Evolutionary conservation across 1,140 invertebrate genomes (phyloP).

Genomic region (Adelges cooleyi): DNA sequence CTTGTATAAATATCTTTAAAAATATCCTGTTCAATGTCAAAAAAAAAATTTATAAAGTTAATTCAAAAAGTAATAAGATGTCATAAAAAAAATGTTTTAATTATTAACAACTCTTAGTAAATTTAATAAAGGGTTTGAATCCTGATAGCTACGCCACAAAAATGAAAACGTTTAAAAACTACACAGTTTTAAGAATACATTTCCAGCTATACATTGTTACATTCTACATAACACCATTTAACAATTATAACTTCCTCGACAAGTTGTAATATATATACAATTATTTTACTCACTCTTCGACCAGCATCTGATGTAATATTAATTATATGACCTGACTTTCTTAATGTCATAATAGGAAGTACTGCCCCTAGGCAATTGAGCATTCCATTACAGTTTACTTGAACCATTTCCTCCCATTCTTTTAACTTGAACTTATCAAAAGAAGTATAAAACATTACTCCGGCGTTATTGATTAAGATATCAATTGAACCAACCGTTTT

Average conservation of each 20-base stretch:
- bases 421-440: conserved; percentile 32
- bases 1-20: too few relatives aligned
- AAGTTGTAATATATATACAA: background rate
- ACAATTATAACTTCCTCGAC: too few relatives aligned
- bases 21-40: too few relatives aligned
- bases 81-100: too few relatives aligned
- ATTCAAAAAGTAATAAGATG: too few relatives aligned
- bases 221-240: background rate
- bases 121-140: too few relatives aligned
- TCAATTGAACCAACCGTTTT: conserved; percentile 32
- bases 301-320: conserved; percentile 35
- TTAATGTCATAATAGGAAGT: conserved; percentile 31
- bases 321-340: conserved; percentile 33
- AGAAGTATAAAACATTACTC: conserved; percentile 34
- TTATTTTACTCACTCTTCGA: conserved; percentile 29
- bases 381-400: conserved; percentile 33
- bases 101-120: too few relatives aligned
- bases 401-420: conserved; percentile 34
- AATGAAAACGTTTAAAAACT: too few relatives aligned
- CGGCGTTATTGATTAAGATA: conserved; percentile 35
- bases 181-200: background rate
- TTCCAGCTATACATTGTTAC: too few relatives aligned
- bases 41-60: too few relatives aligned
- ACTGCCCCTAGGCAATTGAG: conserved; percentile 33
- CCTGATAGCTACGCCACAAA: too few relatives aligned